Evolutionary conservation across 2,797 vertebrate genomes (phyloP).

Genomic region (Gymnoscopelus microlampas): DNA sequence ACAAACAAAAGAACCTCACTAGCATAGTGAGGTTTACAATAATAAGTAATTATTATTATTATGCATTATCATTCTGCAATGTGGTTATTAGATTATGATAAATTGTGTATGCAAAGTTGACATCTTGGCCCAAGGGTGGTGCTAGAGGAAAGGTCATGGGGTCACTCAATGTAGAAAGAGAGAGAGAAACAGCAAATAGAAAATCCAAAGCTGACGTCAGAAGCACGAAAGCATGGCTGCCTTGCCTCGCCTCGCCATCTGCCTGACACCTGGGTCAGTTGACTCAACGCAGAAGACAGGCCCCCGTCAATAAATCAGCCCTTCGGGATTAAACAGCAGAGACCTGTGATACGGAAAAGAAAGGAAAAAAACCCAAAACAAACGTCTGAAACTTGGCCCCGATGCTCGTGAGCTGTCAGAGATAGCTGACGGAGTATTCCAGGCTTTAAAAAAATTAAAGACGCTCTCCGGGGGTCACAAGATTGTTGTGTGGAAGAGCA

Average conservation of each 20-base stretch:
- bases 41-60: too few relatives aligned
- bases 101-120: too few relatives aligned
- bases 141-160: too few relatives aligned
- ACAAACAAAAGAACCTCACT: background rate
- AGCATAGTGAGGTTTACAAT: too few relatives aligned
- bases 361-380: too few relatives aligned
- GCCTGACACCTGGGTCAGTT: conserved; percentile 67
- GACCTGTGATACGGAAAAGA: conserved; percentile 43
- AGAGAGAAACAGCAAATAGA: background rate
- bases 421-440: conserved; percentile 44
- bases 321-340: conserved; percentile 55
- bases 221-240: conserved; percentile 50
- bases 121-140: too few relatives aligned
- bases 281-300: conserved; percentile 28
- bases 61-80: too few relatives aligned
- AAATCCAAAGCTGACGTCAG: conserved; percentile 50
- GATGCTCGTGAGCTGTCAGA: conserved; percentile 52
- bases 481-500: conserved; percentile 21
- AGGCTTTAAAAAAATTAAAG: conserved; percentile 44
- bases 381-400: conserved; percentile 40
- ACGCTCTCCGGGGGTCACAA: conserved; percentile 27
- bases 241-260: conserved; percentile 63
- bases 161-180: conserved; percentile 2
- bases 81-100: too few relatives aligned
- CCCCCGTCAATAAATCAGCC: conserved; percentile 67